Conservation (phyloP, 1,140 invertebrate species). For the Eriosoma lanigerum region DNA sequence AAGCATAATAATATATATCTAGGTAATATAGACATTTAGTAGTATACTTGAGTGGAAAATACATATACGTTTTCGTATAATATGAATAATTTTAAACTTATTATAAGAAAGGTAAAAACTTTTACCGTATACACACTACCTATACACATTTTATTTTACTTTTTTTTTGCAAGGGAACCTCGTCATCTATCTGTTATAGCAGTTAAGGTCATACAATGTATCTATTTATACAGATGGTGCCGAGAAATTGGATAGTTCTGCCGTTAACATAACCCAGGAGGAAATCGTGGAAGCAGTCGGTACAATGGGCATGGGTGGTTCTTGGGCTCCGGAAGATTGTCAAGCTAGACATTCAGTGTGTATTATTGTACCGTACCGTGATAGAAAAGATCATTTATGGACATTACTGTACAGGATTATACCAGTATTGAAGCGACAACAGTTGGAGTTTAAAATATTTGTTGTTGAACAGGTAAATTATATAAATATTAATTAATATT, state of each 20-base stretch:
- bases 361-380: slow-evolving; percentile 67
- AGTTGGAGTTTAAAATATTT: slow-evolving; percentile 67
- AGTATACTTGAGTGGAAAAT: too few species aligned
- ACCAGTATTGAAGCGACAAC: slow-evolving; percentile 65
- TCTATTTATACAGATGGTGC: slow-evolving; percentile 11
- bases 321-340: slow-evolving; percentile 62
- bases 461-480: slow-evolving; percentile 66
- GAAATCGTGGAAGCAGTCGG: slow-evolving; percentile 42
- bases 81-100: too few species aligned
- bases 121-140: too few species aligned
- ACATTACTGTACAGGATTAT: slow-evolving; percentile 63
- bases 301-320: slow-evolving; percentile 58
- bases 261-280: slow-evolving; percentile 41
- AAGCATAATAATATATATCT: too few species aligned
- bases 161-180: too few species aligned
- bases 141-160: too few species aligned
- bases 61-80: too few species aligned
- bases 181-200: too few species aligned
- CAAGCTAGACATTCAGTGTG: slow-evolving; percentile 62
- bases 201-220: too few species aligned
- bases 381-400: slow-evolving; percentile 63
- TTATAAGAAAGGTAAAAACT: too few species aligned
- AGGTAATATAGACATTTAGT: too few species aligned
- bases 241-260: slow-evolving; percentile 28
- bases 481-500: too few species aligned